Evolutionary conservation across 2,113 vertebrate species (phyloP).

Genomic region (Hydropotes inermis): DNA sequence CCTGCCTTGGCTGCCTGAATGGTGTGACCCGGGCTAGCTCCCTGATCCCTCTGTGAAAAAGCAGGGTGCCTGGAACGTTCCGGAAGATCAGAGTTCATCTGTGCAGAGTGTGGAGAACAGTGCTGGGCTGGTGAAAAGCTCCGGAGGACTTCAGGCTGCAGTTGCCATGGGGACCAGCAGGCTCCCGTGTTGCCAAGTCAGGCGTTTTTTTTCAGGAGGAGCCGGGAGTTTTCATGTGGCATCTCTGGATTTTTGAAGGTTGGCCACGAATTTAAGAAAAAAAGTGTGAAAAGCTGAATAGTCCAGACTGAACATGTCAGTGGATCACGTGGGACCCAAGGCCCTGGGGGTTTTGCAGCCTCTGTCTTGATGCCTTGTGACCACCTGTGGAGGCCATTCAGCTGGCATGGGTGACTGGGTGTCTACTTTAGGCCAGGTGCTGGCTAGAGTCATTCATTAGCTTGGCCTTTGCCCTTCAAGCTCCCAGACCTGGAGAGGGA

Average conservation of each 20-base stretch:
- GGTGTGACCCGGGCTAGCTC: neutral
- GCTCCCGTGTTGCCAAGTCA: neutral
- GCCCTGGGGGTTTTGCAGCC: neutral
- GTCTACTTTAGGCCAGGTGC: neutral
- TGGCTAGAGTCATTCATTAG: neutral
- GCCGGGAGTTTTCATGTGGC: neutral
- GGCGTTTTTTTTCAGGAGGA: neutral
- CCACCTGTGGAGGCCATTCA: neutral
- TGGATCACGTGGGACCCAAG: neutral
- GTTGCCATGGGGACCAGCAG: constrained; percentile 47
- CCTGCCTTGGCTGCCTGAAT: neutral
- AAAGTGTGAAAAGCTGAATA: neutral
- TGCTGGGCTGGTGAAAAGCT: neutral
- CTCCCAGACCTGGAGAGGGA: neutral
- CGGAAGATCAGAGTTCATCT: neutral
- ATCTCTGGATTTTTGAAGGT: neutral
- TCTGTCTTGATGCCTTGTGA: neutral
- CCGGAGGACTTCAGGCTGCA: neutral
- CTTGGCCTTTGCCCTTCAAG: neutral
- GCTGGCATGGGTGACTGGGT: neutral
- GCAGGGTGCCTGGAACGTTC: neutral
- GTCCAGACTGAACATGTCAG: neutral
- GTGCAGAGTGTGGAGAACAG: neutral
- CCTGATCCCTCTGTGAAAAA: neutral
- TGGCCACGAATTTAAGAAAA: neutral